Evolutionary conservation across 2,113 vertebrate species (phyloP).

Genomic region (Pseudois nayaur): DNA sequence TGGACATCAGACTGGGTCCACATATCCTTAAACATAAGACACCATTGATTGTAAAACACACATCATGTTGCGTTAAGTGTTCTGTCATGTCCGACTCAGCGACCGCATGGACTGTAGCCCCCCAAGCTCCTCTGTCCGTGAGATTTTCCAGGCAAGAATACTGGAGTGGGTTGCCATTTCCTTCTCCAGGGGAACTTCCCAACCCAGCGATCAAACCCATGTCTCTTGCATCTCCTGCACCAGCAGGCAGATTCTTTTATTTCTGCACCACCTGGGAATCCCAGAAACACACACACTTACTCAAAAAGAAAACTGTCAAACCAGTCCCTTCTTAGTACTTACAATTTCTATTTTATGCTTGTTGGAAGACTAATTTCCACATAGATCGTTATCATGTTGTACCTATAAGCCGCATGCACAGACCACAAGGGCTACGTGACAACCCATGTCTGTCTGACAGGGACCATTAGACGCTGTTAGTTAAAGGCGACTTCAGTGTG

Average conservation of each 20-base stretch:
- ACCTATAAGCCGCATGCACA: neutral
- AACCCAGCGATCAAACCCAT: rapidly evolving
- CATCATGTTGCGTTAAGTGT: rapidly evolving
- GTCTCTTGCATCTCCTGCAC: neutral
- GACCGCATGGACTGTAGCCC: neutral
- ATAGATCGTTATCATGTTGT: neutral
- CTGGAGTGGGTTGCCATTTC: neutral
- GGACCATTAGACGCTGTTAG: neutral
- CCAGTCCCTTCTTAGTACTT: neutral
- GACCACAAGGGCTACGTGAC: rapidly evolving
- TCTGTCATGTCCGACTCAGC: neutral
- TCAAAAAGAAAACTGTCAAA: neutral
- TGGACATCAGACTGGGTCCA: neutral
- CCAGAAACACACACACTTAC: neutral
- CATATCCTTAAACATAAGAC: neutral
- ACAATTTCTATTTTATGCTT: neutral
- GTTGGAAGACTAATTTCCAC: neutral
- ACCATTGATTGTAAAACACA: neutral
- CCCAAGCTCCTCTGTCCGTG: neutral
- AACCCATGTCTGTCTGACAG: neutral
- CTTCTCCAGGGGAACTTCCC: neutral
- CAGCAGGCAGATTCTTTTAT: neutral
- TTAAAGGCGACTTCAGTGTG: neutral
- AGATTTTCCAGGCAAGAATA: neutral
- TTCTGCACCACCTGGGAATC: neutral